Base-by-base conservation (phyloP, 1,140 invertebrate genomes). In the Sitobion miscanthi region DNA sequence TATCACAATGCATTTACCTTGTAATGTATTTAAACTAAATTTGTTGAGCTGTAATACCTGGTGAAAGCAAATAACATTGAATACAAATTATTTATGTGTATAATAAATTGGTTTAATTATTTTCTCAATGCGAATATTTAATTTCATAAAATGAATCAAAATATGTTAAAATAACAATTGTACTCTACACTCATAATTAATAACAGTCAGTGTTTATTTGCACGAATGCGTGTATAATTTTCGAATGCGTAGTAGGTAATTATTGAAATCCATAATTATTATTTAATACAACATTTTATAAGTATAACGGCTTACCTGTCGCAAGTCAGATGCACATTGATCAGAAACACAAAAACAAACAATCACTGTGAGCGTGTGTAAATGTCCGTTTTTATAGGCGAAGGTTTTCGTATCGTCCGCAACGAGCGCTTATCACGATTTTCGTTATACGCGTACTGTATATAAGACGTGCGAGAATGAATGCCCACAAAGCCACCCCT, bases 331-430 rank as follows among this genome's bases (percentile, higher is more conserved):
- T 85, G 91, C 82, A 85, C 91, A n/a, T 93, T 57, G 91, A 83
- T 86, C 91, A 93, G 77, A 85, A 85, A 86, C 77, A 93, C 91
- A 93, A 54, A 57, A 54, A 54, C 47, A 85, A 93, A 93, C 91
- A 93, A 86, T 86, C 91, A 57, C 91, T 45, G 82, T 17, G 69
- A 85, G 82, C 91, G 45, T 42, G 91, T 93, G 82, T 93, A 57
- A 45, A 52, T 86, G 49, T 86, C 35, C 82, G 91, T 85, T 93
- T 93, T 93, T 93, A 93, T 93, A 93, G 91, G 82, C 57, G 57
- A 69, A 86, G 91, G 38, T 85, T 93, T 93, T 42, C 45, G 49
- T 6, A 45, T 45, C 35, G 49, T 93, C 91, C 91, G 77, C 91
- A 69, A 54, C 69, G 91, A 93, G 91, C 91, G 91, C 91, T 86